Evolutionary conservation across 2,113 vertebrate genomes (phyloP).

Genomic region (Proterorhinus semilunaris): DNA sequence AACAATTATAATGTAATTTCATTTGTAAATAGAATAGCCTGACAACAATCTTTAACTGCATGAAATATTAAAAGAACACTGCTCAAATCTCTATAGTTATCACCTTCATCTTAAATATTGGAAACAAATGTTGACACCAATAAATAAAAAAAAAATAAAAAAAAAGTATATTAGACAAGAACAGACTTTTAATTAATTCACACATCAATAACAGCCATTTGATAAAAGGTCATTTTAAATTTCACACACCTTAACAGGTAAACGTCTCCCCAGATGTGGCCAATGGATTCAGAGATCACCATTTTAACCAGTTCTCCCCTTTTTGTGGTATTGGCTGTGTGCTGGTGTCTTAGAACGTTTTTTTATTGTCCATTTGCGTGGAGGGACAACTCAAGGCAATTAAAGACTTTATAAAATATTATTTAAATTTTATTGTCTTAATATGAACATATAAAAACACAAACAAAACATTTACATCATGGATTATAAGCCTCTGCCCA

Average conservation of each 20-base stretch:
- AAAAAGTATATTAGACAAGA: constrained; percentile 59
- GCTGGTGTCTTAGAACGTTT: constrained; percentile 46
- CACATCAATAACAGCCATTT: constrained; percentile 81
- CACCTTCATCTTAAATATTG: background rate
- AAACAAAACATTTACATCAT: constrained; percentile 78
- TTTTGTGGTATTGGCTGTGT: constrained; percentile 48
- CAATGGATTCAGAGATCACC: constrained; percentile 63
- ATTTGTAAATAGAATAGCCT: too few relatives aligned
- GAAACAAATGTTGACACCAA: background rate
- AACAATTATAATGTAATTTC: too few relatives aligned
- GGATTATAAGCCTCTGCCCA: constrained; percentile 78
- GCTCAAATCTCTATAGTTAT: background rate
- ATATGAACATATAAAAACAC: constrained; percentile 82
- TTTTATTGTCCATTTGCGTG: constrained; percentile 49
- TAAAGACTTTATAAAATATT: constrained; percentile 83
- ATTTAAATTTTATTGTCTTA: constrained; percentile 82
- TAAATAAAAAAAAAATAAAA: constrained; percentile 28
- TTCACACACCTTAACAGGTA: constrained; percentile 75
- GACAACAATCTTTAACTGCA: too few relatives aligned
- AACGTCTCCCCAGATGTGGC: constrained; percentile 59
- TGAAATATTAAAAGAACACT: background rate
- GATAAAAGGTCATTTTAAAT: constrained; percentile 70
- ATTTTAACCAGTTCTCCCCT: constrained; percentile 40
- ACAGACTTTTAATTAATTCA: constrained; percentile 81
- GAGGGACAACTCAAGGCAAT: constrained; percentile 76